phyloP scores from a whole-genome alignment of 2,888 invertebrate genomes.

The Rhynchonema sp. region DNA sequence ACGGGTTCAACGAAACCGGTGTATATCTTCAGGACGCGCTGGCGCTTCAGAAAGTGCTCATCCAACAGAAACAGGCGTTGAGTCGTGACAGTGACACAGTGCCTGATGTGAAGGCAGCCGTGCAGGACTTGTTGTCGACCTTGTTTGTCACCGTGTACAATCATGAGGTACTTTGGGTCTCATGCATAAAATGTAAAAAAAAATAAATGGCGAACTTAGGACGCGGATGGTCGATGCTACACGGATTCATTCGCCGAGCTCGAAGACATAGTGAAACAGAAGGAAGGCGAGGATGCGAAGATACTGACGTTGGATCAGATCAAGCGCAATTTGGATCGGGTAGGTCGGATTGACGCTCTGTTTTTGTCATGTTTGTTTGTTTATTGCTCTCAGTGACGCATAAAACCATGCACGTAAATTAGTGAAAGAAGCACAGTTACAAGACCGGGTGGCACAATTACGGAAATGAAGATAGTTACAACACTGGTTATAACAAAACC shows the following conservation, averaged over 20 bases:
- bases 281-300: slow-evolving; percentile 32
- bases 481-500: too few relatives aligned
- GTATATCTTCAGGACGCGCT: slow-evolving; percentile 50
- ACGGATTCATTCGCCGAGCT: slow-evolving; percentile 86
- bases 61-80: slow-evolving; percentile 69
- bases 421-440: too few relatives aligned
- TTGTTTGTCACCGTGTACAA: slow-evolving; percentile 83
- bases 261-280: slow-evolving; percentile 61
- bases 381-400: too few relatives aligned
- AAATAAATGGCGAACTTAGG: too few relatives aligned
- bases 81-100: slow-evolving; percentile 44
- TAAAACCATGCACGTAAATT: too few relatives aligned
- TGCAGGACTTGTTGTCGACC: slow-evolving; percentile 70
- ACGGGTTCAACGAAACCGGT: not conserved
- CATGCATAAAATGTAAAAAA: too few relatives aligned
- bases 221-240: slow-evolving; percentile 84
- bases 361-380: too few relatives aligned
- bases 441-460: too few relatives aligned
- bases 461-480: too few relatives aligned
- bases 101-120: slow-evolving; percentile 50
- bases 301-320: slow-evolving; percentile 77
- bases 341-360: too few relatives aligned
- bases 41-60: slow-evolving; percentile 66
- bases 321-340: slow-evolving; percentile 61
- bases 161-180: too few relatives aligned